A percentile compares a stretch with the other conserved stretches of the same genome.
These are phyloP conservation scores for Argentina silus DNA, from an alignment of 2,797 vertebrate species.

Conservation along the genomic window DNA sequence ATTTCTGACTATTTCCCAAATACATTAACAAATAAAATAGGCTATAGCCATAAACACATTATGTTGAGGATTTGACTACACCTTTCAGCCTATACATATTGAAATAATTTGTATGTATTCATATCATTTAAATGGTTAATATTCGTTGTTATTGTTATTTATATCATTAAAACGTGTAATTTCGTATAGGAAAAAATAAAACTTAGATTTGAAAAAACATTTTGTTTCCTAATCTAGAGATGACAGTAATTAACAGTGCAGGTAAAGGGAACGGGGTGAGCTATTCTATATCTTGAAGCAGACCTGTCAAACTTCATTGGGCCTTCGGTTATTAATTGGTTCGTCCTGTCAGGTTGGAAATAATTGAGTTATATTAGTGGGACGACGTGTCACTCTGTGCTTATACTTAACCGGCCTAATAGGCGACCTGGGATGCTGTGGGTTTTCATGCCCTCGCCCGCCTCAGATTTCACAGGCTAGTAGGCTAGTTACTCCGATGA, in stretches of 20 bases:
- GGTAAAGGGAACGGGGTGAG: not conserved
- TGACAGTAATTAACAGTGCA: not conserved
- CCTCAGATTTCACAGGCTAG: constrained; percentile 61
- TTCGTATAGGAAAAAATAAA: not conserved
- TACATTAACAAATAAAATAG: too few species aligned
- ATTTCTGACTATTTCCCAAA: too few species aligned
- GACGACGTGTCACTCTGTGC: constrained; percentile 75
- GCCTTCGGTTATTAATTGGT: constrained; percentile 69
- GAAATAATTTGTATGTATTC: too few species aligned
- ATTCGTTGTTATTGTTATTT: not conserved
- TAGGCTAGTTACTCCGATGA: constrained; percentile 69
- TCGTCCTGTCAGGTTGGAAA: constrained; percentile 73
- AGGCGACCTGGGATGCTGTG: constrained; percentile 54
- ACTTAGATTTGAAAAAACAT: not conserved
- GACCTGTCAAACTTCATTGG: constrained; percentile 70
- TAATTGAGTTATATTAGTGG: constrained; percentile 77
- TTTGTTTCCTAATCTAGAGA: not conserved
- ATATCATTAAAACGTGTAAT: not conserved
- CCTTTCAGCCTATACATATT: too few species aligned
- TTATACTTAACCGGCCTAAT: constrained; percentile 79
- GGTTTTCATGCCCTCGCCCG: constrained; percentile 57
- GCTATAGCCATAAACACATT: too few species aligned
- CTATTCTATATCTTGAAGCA: constrained; percentile 34
- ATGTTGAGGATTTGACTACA: too few species aligned
- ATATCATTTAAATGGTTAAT: not conserved